Base-by-base conservation (phyloP, 2,888 invertebrate species). In the Dione juno region DNA sequence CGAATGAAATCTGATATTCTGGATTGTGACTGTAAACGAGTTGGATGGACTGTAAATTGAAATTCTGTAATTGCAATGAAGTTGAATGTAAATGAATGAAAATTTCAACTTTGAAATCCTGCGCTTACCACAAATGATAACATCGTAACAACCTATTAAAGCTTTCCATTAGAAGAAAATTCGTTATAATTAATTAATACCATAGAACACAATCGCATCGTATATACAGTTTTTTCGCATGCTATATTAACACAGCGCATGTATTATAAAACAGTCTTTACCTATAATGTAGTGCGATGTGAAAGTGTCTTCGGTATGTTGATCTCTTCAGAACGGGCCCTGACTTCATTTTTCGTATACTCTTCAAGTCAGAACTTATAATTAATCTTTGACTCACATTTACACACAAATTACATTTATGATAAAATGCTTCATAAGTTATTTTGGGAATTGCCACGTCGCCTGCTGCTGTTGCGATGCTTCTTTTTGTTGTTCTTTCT, bases 381-480 rank as follows among this genome's bases (percentile, higher is more conserved):
- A 64, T 41, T 65, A 40, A 65, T 67, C 67, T 68, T 67, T 68
- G 73, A 74, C 70, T 74, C 71, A 64, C 76, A 79, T 78, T 75
- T 75, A 77, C 69, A 78, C 66, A 59, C 48, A 58, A 68, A 71
- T 69, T 41, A 67, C 48, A 37, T 57, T 57, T 71, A 58, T 35
- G 43, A 35, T 74, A 71, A 74, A 65, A 48, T 14, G 59, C 63
- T 67, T 50, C 48, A 69, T 66, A 53, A 77, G 58, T 84, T 88
- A 90, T 86, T 89, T 90, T 45, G 90, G 89, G 72, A 92, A 90
- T 76, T 88, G 86, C 91, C 90, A 91, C 54, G 84, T 80, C 54
- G 84, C 80, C 67, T 83, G 82, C 66, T 81, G 79, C 8, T 80
- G 80, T 68, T 80, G 79, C 19, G 61, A 9, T 28, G 14, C 14